Evolutionary conservation across 2,797 vertebrate species (phyloP).

Genomic region (Chiroxiphia lanceolata): DNA sequence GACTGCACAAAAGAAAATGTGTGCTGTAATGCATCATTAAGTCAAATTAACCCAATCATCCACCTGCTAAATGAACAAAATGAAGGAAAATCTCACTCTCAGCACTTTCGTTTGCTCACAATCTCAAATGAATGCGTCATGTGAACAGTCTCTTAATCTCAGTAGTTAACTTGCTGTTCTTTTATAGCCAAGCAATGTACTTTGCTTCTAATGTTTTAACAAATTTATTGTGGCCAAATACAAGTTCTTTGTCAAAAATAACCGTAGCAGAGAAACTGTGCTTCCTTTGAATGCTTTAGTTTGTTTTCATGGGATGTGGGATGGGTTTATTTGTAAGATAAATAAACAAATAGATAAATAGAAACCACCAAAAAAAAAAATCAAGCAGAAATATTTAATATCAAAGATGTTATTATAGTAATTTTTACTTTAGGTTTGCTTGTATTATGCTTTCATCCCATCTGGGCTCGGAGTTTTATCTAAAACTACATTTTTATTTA

Average conservation of each 20-base stretch:
- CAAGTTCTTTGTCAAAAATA: not conserved
- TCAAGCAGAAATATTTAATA: not conserved
- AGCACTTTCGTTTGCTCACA: not conserved
- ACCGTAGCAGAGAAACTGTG: not conserved
- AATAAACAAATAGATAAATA: not conserved
- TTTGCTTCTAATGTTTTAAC: not conserved
- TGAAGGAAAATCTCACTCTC: slow-evolving; percentile 20
- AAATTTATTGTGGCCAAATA: not conserved
- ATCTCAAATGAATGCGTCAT: not conserved
- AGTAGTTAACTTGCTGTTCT: not conserved
- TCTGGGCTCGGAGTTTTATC: not conserved
- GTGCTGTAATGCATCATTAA: slow-evolving; percentile 37
- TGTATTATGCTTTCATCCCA: not conserved
- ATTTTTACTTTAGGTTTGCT: not conserved
- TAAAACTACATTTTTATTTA: not conserved
- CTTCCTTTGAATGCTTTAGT: not conserved
- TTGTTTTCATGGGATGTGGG: not conserved
- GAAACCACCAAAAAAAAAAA: not conserved
- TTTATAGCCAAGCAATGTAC: not conserved
- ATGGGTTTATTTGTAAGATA: not conserved
- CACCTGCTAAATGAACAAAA: slow-evolving; percentile 45
- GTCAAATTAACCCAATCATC: slow-evolving; percentile 53
- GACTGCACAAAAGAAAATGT: not conserved
- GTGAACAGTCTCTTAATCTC: not conserved
- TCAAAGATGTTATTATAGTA: not conserved